Conservation (phyloP, 2,113 vertebrate genomes). For the Phaetusa simplex region DNA sequence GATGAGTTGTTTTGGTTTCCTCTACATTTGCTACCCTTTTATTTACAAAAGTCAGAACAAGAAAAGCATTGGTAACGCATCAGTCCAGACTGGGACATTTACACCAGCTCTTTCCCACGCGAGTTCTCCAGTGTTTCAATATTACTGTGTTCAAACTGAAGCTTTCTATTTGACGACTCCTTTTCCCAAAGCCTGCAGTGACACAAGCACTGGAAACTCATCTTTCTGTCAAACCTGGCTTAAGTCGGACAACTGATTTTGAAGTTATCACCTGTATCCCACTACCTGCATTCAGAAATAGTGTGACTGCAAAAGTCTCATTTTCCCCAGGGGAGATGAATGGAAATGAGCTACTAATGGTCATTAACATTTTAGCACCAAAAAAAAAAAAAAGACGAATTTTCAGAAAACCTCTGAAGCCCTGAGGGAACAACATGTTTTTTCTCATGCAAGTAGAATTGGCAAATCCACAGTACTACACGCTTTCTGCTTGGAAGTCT, state of each 20-base stretch:
- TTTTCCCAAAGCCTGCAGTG: background rate
- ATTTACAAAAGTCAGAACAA: background rate
- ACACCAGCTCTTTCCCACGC: background rate
- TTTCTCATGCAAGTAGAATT: background rate
- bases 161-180: background rate
- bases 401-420: background rate
- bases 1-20: background rate
- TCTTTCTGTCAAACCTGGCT: background rate
- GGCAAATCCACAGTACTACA: background rate
- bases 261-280: background rate
- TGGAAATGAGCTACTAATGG: background rate
- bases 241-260: background rate
- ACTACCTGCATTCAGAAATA: background rate
- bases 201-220: background rate
- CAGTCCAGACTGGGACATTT: background rate
- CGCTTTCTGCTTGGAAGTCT: background rate
- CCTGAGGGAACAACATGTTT: background rate
- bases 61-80: background rate
- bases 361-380: background rate
- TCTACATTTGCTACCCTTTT: background rate
- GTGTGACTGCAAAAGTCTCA: background rate
- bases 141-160: background rate
- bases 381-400: background rate
- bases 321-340: background rate
- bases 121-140: background rate